Percentiles rank a stretch among this genome's conserved stretches.
phyloP scores from a whole-genome alignment of 2,797 vertebrate species.

The Pampus argenteus region DNA sequence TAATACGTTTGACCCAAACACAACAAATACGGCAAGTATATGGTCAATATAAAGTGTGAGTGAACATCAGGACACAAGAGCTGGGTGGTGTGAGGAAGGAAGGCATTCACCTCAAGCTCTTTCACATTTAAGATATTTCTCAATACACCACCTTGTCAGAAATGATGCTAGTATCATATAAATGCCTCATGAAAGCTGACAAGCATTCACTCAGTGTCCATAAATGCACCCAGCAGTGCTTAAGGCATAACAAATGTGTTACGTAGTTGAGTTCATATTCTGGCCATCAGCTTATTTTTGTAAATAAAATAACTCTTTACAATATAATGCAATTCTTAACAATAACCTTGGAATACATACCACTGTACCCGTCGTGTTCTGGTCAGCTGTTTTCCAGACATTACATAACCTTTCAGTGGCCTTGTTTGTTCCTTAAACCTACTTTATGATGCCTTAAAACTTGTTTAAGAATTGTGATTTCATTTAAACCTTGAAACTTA shows the following conservation, averaged over 20 bases:
- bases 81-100: constrained; percentile 9
- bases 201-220: constrained; percentile 48
- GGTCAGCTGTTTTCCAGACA: not conserved
- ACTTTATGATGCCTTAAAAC: not conserved
- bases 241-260: constrained; percentile 43
- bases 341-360: not conserved
- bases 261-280: constrained; percentile 35
- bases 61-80: not conserved
- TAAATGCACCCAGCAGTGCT: constrained; percentile 36
- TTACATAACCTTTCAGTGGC: not conserved
- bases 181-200: constrained; percentile 59
- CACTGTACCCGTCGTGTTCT: not conserved
- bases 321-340: not conserved
- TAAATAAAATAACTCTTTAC: constrained; percentile 1
- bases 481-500: not conserved
- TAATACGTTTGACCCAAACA: not conserved
- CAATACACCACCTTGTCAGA: constrained; percentile 57
- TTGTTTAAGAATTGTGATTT: not conserved
- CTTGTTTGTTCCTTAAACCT: not conserved
- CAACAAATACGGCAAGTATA: too few species aligned
- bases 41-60: too few species aligned
- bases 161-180: constrained; percentile 50
- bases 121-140: constrained; percentile 50
- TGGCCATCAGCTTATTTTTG: constrained; percentile 23
- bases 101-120: constrained; percentile 9